Base-by-base conservation (phyloP, 2,113 vertebrate species). In the Oreotrochilus melanogaster region DNA sequence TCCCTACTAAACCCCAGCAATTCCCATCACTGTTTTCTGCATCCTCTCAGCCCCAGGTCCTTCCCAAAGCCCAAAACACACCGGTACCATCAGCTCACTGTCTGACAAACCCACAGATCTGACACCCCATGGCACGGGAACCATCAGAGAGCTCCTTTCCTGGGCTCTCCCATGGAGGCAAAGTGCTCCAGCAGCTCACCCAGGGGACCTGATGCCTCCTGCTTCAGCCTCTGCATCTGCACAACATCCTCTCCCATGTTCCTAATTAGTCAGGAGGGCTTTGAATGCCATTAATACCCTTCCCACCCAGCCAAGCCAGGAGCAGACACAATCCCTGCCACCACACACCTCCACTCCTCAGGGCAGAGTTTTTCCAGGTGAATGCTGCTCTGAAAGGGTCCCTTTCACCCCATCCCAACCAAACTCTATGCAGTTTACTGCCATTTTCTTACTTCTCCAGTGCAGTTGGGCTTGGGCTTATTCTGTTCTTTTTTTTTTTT, bases 41-140 rank as follows among this genome's bases (percentile, higher is more conserved):
- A 27, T 13, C 31, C 28, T 47, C n/a, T 27, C 37, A 53, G 21
- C 51, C n/a, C 50, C 11, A 37, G 25, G 25, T 18, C 60, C n/a
- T 58, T 47, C 69, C 42, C 23, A 2, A 57, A 27, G 15, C 13
- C 39, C 66, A 43, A 43, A 48, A 19, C 0, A 2, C 72, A 42
- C 15, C 4, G 60, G 18, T 5, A 14, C 3, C 0, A 43, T 9
- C 39, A 7, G 9, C 21, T 61, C 33, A 1, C 13, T 6, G 1
- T 5, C 50, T 39, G 18, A 5, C 0, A 17, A 2, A 14, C 8
- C 56, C 19, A 23, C 5, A 1, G 6, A 24, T 56, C 35, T 74
- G 18, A 66, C 0, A 0, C 16, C 9, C 5, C 3, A 1, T 11
- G 42, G 25, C 16, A 28, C 0, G 2, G 35, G 67, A 69, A 39